Evolutionary conservation across 2,797 vertebrate species (phyloP).

Genomic region (Manis crassicaudata): DNA sequence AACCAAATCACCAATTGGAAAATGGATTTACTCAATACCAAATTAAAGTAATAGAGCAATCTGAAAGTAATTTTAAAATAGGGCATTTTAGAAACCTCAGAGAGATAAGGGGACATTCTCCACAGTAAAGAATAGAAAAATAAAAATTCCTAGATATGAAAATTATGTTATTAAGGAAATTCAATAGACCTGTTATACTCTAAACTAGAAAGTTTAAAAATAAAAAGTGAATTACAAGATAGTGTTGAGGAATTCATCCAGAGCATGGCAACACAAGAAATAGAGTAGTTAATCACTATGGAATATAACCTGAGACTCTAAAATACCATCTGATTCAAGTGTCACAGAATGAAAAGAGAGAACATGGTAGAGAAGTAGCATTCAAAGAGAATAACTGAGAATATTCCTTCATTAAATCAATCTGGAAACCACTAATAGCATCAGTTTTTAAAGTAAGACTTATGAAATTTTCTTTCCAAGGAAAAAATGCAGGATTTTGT

Average conservation of each 20-base stretch:
- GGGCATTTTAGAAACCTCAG: not conserved
- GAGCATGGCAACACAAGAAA: not conserved
- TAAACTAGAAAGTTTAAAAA: not conserved
- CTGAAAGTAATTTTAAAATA: constrained; percentile 3
- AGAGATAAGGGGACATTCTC: not conserved
- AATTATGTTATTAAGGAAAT: not conserved
- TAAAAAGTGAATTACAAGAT: not conserved
- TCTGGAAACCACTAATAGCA: not conserved
- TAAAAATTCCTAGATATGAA: not conserved
- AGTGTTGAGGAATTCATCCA: not conserved
- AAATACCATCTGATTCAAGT: not conserved
- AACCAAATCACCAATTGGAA: not conserved
- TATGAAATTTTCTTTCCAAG: not conserved
- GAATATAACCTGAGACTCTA: not conserved
- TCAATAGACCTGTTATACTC: not conserved
- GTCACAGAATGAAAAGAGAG: not conserved
- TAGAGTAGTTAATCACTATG: not conserved
- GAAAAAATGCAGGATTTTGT: not conserved
- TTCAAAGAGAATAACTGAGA: not conserved
- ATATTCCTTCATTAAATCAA: not conserved
- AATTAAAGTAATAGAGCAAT: constrained; percentile 1
- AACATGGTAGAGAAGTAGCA: not conserved
- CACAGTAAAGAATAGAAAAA: not conserved
- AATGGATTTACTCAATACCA: not conserved
- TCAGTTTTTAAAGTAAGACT: not conserved